Evolutionary conservation across 2,888 invertebrate genomes (phyloP).

Genomic region (Ashinkailepas kermadecensis): DNA sequence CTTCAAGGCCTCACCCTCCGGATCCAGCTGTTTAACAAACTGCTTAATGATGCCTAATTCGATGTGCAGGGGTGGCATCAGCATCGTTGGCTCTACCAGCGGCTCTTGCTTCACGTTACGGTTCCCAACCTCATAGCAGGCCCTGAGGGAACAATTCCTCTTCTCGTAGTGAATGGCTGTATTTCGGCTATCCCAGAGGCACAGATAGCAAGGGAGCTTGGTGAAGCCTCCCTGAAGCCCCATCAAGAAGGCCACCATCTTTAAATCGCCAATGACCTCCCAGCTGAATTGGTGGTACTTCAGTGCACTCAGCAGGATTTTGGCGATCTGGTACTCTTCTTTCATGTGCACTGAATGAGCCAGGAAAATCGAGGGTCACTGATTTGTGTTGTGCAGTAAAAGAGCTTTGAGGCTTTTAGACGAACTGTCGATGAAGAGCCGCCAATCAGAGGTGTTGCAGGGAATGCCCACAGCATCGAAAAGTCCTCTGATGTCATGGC

Average conservation of each 20-base stretch:
- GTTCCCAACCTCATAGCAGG: no score
- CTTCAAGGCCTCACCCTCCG: no score
- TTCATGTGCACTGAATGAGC: slow-evolving; percentile 37
- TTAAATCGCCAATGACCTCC: slow-evolving; percentile 36
- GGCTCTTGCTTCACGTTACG: no score
- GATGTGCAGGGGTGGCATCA: no score
- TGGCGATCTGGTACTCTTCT: slow-evolving; percentile 38
- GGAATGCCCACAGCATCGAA: not conserved
- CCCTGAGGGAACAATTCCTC: no score
- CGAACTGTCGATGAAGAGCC: not conserved
- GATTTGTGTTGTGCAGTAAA: slow-evolving; percentile 36
- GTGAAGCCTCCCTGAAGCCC: slow-evolving; percentile 27
- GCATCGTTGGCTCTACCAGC: no score
- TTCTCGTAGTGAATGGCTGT: no score
- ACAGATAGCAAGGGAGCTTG: slow-evolving; percentile 25
- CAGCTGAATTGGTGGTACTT: slow-evolving; percentile 33
- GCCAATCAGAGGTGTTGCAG: no score
- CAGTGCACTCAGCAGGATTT: slow-evolving; percentile 32
- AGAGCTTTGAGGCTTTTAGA: slow-evolving; percentile 28
- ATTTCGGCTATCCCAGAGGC: slow-evolving; percentile 27
- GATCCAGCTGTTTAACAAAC: no score
- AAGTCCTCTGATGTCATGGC: not conserved
- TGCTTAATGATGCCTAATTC: no score
- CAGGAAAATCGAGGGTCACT: slow-evolving; percentile 37
- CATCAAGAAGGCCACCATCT: slow-evolving; percentile 7